These are phyloP conservation scores for Hydrozoanthus gracilis DNA, from an alignment of 92 coral and sea anemone species.

Conservation along the genomic window DNA sequence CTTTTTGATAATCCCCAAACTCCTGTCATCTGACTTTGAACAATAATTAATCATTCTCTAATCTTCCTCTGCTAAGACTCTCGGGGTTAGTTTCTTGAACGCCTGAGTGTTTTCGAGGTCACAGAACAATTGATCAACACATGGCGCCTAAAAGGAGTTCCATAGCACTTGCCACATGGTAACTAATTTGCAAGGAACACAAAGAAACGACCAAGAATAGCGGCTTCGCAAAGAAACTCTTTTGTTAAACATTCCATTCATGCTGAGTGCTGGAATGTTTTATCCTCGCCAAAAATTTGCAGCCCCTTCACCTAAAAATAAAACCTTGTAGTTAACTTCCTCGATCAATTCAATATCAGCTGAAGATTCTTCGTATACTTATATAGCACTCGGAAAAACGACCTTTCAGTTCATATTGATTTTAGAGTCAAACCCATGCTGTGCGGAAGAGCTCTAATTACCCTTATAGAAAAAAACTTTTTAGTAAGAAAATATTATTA, in stretches of 20 bases:
- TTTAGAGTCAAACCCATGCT: not conserved
- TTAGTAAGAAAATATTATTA: conserved; percentile 19
- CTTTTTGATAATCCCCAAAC: not conserved
- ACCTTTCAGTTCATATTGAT: not conserved
- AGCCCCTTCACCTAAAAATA: not conserved
- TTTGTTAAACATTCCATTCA: not conserved
- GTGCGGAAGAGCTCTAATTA: not conserved
- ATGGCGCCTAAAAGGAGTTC: conserved; percentile 12
- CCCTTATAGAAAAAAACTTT: not conserved
- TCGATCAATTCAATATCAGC: not conserved
- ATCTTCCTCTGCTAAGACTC: not conserved
- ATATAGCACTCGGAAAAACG: not conserved
- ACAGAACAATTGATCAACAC: conserved; percentile 37
- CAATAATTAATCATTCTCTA: conserved; percentile 4
- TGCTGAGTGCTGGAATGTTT: conserved; percentile 33
- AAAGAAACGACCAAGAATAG: conserved; percentile 10
- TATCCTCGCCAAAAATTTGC: not conserved
- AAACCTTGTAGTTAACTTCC: not conserved
- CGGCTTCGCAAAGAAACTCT: not conserved
- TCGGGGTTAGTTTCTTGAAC: not conserved
- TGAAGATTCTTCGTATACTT: too few relatives aligned
- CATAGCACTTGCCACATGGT: conserved; percentile 34
- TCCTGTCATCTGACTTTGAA: conserved; percentile 14
- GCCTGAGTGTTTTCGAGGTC: conserved; percentile 4
- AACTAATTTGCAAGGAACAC: conserved; percentile 26